phyloP scores from a whole-genome alignment of 2,888 invertebrate genomes.

The Caenorhabditis sp. region DNA sequence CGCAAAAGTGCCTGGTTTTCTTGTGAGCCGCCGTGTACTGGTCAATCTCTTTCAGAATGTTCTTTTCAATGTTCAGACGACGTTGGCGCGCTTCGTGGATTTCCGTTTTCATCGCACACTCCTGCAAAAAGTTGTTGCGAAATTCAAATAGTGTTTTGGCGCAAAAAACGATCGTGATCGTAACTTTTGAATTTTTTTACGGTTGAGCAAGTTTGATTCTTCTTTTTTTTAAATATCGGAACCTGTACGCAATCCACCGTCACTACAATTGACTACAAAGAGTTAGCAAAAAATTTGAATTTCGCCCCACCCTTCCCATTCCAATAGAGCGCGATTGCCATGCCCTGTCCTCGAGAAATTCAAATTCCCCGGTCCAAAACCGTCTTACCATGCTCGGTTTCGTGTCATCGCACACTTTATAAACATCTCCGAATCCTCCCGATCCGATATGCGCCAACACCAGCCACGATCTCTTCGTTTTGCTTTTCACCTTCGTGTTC shows the following conservation, averaged over 20 bases:
- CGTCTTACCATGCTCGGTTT: conserved; percentile 9
- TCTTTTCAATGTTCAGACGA: conserved; percentile 43
- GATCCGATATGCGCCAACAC: conserved; percentile 49
- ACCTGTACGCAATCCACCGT: too few relatives aligned
- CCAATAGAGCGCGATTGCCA: too few relatives aligned
- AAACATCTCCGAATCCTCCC: conserved; percentile 63
- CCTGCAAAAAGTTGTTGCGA: conserved; percentile 12
- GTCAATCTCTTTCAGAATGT: conserved; percentile 48
- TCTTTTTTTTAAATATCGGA: too few relatives aligned
- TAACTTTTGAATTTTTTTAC: too few relatives aligned
- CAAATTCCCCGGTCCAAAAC: neutral
- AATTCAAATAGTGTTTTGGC: too few relatives aligned
- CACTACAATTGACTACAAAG: too few relatives aligned
- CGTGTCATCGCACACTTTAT: conserved; percentile 29
- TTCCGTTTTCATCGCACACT: conserved; percentile 64
- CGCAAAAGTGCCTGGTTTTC: conserved; percentile 44
- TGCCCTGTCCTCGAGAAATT: too few relatives aligned
- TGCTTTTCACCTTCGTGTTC: conserved; percentile 17
- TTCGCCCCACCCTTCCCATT: too few relatives aligned
- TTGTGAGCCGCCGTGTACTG: conserved; percentile 24
- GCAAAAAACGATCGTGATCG: too few relatives aligned
- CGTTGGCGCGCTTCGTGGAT: conserved; percentile 16
- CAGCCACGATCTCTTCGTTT: conserved; percentile 25
- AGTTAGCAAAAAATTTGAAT: too few relatives aligned
- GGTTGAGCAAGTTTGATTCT: too few relatives aligned